Evolutionary conservation across 2,113 vertebrate genomes (phyloP).

Genomic region (Reinhardtius hippoglossoides): DNA sequence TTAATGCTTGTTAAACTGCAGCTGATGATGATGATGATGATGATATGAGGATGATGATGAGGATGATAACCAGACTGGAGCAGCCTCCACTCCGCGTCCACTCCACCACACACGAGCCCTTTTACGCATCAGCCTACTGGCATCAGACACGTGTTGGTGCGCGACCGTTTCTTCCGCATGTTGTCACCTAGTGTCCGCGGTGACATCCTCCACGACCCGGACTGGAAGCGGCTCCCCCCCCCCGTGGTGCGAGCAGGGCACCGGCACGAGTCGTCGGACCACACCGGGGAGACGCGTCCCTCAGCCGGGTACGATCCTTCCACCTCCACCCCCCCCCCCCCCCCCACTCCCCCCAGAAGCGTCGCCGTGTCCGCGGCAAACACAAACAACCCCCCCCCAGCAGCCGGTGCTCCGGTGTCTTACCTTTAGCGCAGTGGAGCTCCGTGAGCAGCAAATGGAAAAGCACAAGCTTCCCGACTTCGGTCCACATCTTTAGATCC

Average conservation of each 20-base stretch:
- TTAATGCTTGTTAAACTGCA: neutral
- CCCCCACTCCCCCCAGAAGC: too few species aligned
- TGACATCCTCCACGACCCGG: neutral
- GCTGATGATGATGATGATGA: neutral
- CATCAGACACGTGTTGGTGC: conserved; percentile 46
- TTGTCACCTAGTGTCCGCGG: conserved; percentile 45
- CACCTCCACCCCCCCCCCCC: neutral
- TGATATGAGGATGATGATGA: too few species aligned
- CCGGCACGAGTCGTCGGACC: neutral
- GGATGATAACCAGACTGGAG: neutral
- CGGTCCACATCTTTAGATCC: conserved; percentile 82
- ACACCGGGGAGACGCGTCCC: neutral
- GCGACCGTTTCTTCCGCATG: conserved; percentile 21
- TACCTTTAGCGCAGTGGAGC: conserved; percentile 76
- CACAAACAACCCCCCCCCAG: neutral
- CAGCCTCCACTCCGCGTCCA: conserved; percentile 12
- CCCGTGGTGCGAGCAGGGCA: neutral
- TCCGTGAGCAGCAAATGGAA: conserved; percentile 81
- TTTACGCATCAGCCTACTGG: conserved; percentile 1
- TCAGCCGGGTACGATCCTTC: neutral
- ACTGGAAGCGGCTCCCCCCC: neutral
- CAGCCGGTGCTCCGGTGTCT: conserved; percentile 51
- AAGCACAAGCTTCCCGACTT: conserved; percentile 79
- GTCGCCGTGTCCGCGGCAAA: neutral
- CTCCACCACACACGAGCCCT: neutral